Evolutionary conservation across 2,113 vertebrate genomes (phyloP).

Genomic region (Phasianus colchicus): DNA sequence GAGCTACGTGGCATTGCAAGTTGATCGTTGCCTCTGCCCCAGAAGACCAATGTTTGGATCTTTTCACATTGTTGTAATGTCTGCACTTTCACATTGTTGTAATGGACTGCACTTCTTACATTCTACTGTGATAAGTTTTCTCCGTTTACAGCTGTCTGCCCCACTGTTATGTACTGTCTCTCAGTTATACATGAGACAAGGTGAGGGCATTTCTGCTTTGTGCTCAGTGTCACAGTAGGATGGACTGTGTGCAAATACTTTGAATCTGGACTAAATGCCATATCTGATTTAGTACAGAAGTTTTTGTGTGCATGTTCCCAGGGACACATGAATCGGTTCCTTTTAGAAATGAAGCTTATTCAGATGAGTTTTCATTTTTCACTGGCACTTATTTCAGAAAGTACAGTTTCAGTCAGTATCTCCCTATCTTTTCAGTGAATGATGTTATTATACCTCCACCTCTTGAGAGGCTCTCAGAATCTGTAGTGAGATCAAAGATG

Average conservation of each 20-base stretch:
- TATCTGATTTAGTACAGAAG: background rate
- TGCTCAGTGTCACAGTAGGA: background rate
- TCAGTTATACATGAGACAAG: background rate
- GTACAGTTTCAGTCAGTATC: background rate
- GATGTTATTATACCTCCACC: conserved; percentile 1
- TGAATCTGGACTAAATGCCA: background rate
- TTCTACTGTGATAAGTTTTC: background rate
- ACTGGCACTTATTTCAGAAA: conserved; percentile 22
- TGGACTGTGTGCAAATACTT: background rate
- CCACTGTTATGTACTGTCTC: background rate
- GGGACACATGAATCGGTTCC: background rate
- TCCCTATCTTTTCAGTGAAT: conserved; percentile 11
- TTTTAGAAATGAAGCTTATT: conserved; percentile 9
- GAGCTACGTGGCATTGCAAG: background rate
- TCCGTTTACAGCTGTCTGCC: background rate
- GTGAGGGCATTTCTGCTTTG: background rate
- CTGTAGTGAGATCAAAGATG: conserved; percentile 34
- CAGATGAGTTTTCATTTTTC: conserved; percentile 14
- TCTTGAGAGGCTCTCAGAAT: conserved; percentile 11
- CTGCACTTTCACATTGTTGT: background rate
- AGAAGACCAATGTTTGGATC: background rate
- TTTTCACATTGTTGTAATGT: background rate
- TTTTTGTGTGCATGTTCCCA: background rate
- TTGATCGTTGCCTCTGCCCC: background rate
- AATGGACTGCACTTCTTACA: background rate